Base-by-base conservation (phyloP, 1,140 invertebrate genomes). In the Formica selysi region DNA sequence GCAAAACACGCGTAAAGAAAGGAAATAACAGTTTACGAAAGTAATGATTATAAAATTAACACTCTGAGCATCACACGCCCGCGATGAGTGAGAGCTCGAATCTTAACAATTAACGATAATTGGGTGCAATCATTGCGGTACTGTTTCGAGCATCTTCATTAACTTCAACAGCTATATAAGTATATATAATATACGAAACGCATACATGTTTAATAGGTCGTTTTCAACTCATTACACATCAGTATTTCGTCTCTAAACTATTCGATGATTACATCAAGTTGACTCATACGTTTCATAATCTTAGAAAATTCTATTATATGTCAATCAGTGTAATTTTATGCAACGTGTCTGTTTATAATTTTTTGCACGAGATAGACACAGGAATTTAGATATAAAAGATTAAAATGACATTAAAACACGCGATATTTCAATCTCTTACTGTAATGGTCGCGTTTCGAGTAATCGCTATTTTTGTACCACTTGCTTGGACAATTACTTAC, bases 31-130 rank as follows among this genome's bases (percentile, higher is more conserved):
- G 8, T 11, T 41, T 29, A 36, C 5, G 26, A 76, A 76, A 22
- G 26, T 78, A 26, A 79, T 36, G n/a, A 79, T 79, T 79, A 54
- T 36, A 36, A n/a, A 79, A 79, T 79, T 76, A 76, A 62, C 38
- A 57, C 22, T 29, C n/a, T 13, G 10, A 36, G 26, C 16, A 38
- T 36, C 16, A 10, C 5, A 71, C 44, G 5, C 10, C 3, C 36
- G 54, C 36, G 16, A 57, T 29, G 22, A 61, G 16, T 19, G 57
- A 36, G 13, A 41, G 16, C 44, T 38, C 38, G 26, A 41, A 41
- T 76, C 54, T 32, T 26, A 51, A 79, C 44, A 61, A 51, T 64
- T 51, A 32, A 51, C 32, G 32, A 67, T 67, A 51, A 79, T 79
- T 67, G 51, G 41, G 16, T 29, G 29, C 62, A 79, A 79, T 51